Evolutionary conservation across 1,140 invertebrate species (phyloP).

Genomic region (Scaptomyza pallida): DNA sequence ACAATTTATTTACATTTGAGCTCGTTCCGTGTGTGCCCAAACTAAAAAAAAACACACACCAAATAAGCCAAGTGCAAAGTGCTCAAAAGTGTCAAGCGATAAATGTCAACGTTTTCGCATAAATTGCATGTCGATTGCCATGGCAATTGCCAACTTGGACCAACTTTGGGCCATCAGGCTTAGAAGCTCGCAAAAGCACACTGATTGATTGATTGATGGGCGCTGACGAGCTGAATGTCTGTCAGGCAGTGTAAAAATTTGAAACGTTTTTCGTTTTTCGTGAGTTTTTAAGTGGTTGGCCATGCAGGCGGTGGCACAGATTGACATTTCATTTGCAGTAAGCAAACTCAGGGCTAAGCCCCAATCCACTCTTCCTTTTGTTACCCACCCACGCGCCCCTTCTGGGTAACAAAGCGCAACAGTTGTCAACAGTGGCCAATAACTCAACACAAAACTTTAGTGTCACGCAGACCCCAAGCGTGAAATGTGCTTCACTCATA

Average conservation of each 20-base stretch:
- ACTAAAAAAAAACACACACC: slow-evolving; percentile 35
- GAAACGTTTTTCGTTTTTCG: slow-evolving; percentile 23
- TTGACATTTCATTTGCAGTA: slow-evolving; percentile 55
- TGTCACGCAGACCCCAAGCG: slow-evolving; percentile 24
- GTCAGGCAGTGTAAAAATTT: slow-evolving; percentile 5
- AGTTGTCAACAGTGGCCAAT: slow-evolving; percentile 35
- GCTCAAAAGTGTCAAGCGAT: slow-evolving; percentile 53
- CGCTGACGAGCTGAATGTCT: slow-evolving; percentile 16
- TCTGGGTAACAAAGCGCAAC: slow-evolving; percentile 11
- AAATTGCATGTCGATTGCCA: slow-evolving; percentile 74
- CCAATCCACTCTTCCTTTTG: too few species aligned
- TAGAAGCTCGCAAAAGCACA: slow-evolving; percentile 35
- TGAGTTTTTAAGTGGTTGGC: slow-evolving; percentile 35
- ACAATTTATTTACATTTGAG: slow-evolving; percentile 60
- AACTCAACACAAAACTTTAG: slow-evolving; percentile 40
- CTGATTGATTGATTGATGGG: slow-evolving; percentile 63
- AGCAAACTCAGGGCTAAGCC: not conserved
- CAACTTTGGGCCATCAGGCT: slow-evolving; percentile 34
- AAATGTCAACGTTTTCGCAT: slow-evolving; percentile 78
- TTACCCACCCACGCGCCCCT: too few species aligned
- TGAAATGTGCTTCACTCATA: slow-evolving; percentile 1
- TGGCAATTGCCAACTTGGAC: slow-evolving; percentile 10
- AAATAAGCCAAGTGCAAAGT: slow-evolving; percentile 28
- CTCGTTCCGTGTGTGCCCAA: slow-evolving; percentile 31
- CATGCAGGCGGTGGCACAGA: slow-evolving; percentile 34